These are phyloP conservation scores for Myotis pilosus DNA, from an alignment of 2,797 vertebrate genomes.

Conservation along the genomic window DNA sequence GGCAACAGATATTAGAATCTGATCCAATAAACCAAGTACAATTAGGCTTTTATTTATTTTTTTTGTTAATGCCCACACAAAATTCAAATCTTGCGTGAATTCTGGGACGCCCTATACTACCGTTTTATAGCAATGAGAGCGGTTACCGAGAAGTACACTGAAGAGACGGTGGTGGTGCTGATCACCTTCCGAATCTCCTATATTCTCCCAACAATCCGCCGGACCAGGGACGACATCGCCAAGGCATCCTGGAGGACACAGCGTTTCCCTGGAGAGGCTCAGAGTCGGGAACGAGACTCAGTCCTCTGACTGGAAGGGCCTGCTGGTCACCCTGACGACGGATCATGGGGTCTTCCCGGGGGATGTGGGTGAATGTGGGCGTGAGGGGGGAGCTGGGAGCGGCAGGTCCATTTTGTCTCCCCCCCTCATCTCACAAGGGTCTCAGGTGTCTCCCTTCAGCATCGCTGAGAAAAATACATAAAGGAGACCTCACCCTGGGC, in stretches of 20 bases:
- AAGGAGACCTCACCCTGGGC: background rate
- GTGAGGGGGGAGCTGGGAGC: rapidly evolving
- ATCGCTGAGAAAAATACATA: background rate
- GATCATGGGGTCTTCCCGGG: rapidly evolving
- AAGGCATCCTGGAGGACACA: no score
- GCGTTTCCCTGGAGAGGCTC: background rate
- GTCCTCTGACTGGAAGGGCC: background rate
- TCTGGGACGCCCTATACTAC: background rate
- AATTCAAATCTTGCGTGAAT: no score
- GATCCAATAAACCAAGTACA: no score
- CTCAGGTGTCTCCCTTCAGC: background rate
- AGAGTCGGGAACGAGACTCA: background rate
- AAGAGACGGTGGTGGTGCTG: background rate
- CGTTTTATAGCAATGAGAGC: background rate
- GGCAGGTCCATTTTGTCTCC: rapidly evolving
- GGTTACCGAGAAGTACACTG: background rate
- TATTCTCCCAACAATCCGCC: rapidly evolving
- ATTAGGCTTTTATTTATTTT: no score
- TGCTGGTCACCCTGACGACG: rapidly evolving
- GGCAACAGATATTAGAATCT: no score
- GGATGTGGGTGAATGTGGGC: no score
- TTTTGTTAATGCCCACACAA: no score
- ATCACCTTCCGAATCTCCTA: background rate
- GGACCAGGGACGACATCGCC: rapidly evolving
- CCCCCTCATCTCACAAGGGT: rapidly evolving